These are phyloP conservation scores for Notechis scutatus DNA, from an alignment of 2,113 vertebrate species.

Conservation along the genomic window DNA sequence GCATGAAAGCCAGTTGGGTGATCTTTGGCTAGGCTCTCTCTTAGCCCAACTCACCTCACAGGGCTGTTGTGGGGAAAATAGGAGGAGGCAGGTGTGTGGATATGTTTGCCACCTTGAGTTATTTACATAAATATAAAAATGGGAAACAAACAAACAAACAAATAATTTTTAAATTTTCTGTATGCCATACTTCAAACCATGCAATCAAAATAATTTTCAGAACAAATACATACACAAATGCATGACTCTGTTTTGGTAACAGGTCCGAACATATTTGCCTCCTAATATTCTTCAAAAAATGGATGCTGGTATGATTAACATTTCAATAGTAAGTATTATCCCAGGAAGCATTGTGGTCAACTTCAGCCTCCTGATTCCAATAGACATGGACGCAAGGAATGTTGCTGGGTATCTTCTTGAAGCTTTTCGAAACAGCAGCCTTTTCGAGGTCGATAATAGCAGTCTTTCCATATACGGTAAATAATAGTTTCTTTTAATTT, in stretches of 20 bases:
- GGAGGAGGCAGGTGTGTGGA: not conserved
- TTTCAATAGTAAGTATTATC: constrained; percentile 67
- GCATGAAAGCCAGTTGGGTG: not conserved
- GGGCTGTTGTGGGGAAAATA: not conserved
- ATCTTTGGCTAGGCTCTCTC: not conserved
- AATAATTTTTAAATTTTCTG: not conserved
- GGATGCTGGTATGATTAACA: constrained; percentile 60
- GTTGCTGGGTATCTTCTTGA: constrained; percentile 60
- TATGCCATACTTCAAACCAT: not conserved
- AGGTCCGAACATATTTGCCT: constrained; percentile 71
- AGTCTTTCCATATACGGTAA: constrained; percentile 68
- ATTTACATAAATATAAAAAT: not conserved
- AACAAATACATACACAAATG: not conserved
- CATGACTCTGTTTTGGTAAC: not conserved
- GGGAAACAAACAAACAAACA: not conserved
- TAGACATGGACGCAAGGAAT: constrained; percentile 45
- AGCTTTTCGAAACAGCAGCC: constrained; percentile 68
- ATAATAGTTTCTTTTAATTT: constrained; percentile 11
- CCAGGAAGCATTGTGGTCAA: constrained; percentile 74
- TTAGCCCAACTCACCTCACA: not conserved
- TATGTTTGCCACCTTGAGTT: not conserved
- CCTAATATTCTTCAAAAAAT: constrained; percentile 61
- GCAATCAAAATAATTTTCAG: not conserved
- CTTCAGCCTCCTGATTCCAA: constrained; percentile 68
- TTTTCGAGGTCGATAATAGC: constrained; percentile 64